phyloP scores from a whole-genome alignment of 1,140 invertebrate genomes.

The Planococcus citri region DNA sequence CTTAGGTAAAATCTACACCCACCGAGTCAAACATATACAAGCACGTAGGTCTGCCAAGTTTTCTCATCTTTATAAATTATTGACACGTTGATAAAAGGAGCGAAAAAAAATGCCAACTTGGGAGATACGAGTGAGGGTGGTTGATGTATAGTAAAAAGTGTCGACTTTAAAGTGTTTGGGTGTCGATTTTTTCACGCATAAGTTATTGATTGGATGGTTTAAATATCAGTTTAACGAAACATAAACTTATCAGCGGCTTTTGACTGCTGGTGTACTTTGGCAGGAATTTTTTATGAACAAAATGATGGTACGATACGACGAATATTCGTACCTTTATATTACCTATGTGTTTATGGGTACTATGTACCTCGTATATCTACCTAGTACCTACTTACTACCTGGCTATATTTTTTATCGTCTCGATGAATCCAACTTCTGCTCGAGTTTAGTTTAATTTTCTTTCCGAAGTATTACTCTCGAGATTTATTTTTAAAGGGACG shows the following conservation, averaged over 20 bases:
- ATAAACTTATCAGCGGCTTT: neutral
- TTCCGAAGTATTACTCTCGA: too few relatives aligned
- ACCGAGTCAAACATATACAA: neutral
- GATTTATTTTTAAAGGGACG: too few relatives aligned
- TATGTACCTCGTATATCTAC: too few relatives aligned
- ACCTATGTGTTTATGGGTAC: too few relatives aligned
- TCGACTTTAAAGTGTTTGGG: neutral
- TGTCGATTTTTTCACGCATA: neutral
- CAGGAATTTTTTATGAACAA: too few relatives aligned
- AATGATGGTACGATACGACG: too few relatives aligned
- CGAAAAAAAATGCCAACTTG: neutral
- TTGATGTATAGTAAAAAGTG: neutral
- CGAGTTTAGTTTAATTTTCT: too few relatives aligned
- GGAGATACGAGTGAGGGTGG: neutral
- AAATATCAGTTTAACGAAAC: neutral
- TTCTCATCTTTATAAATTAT: constrained; percentile 8
- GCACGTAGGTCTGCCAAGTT: constrained; percentile 1
- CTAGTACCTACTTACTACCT: too few relatives aligned
- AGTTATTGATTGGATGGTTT: neutral
- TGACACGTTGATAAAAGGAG: neutral
- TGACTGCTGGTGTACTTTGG: too few relatives aligned
- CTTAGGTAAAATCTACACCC: neutral
- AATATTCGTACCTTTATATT: too few relatives aligned
- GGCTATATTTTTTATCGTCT: too few relatives aligned
- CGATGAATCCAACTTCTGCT: too few relatives aligned